Evolutionary conservation across 1,140 invertebrate genomes (phyloP), one percentile per base, ranked within the genome.

Genomic region (Pogonomyrmex californicus): DNA sequence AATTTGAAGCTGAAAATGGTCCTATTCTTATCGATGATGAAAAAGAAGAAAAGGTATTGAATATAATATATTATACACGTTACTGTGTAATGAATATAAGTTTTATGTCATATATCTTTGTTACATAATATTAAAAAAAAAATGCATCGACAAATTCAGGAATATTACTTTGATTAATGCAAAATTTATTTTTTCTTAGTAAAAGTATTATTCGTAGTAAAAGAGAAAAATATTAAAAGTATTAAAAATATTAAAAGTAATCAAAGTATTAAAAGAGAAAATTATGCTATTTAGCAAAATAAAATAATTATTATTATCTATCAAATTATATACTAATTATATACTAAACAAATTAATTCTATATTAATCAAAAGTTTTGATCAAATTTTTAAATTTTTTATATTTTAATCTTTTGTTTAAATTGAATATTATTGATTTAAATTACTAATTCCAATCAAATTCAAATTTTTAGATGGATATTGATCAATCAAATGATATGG

Each of bases 1-100:
- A 99, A 92, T 98, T 98, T 95, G 98, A 99, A 92, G 96, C 96
- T 81, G 97, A 98, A 89, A 97, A 98, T 93, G 97, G 97, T 1
- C 96, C 96, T 2, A 95, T 95, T 92, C 87, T 95, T 85, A 95
- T 95, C n/a, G 96, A 96, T 17, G 96, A 96, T 71, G 95, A 96
- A 86, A 96, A 96, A 88, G 96, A 95, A 56, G 95, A 95, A 58
- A 96, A 96, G 91, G 95, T 95, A 93, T 2, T 12, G 86, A 49
- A n/a, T 41, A 41, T 10, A 10, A 63, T 66, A 63, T 60, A 44
- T 71, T 30, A 30, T 7, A 30, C 14, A 70, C 71, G 51, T 36
- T 2, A 17, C 54, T 63, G 75, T 2, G 0, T 51, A 23, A 17
- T 17, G 0, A 81, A 38, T 2, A 44, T 5, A 51, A 9, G 0